These are phyloP conservation scores for Antheraea mylitta DNA, from an alignment of 1,140 invertebrate genomes.

Conservation along the genomic window DNA sequence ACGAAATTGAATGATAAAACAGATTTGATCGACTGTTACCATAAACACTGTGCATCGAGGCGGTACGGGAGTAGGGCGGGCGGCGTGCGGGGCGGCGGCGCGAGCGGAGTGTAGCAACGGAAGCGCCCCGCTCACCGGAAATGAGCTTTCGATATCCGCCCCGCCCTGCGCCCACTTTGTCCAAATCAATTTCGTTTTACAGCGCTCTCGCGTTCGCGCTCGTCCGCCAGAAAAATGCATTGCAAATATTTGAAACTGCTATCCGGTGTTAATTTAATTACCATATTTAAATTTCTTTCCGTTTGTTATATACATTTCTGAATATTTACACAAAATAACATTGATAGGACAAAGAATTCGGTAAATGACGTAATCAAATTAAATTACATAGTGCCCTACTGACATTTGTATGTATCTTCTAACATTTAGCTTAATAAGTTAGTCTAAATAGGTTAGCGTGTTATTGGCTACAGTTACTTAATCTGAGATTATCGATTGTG, in stretches of 20 bases:
- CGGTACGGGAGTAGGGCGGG: slow-evolving; percentile 12
- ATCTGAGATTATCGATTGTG: no score
- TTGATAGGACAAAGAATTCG: no score
- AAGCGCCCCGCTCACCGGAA: slow-evolving; percentile 35
- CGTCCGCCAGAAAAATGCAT: slow-evolving; percentile 35
- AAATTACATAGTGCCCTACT: no score
- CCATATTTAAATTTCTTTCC: slow-evolving; percentile 4
- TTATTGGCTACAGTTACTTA: no score
- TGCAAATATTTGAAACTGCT: slow-evolving; percentile 17
- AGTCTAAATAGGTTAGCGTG: no score
- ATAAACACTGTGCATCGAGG: slow-evolving; percentile 5
- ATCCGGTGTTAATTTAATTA: slow-evolving; percentile 8
- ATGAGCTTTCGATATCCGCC: slow-evolving; percentile 46
- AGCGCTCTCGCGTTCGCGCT: slow-evolving; percentile 20
- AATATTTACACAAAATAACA: not conserved
- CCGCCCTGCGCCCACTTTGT: slow-evolving; percentile 32
- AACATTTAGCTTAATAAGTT: no score
- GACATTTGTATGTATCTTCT: no score
- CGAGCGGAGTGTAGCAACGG: slow-evolving; percentile 18
- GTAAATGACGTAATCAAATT: no score
- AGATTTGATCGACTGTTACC: slow-evolving; percentile 7
- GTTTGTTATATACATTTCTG: not conserved
- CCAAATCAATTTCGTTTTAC: slow-evolving; percentile 49
- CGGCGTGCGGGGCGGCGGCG: slow-evolving; percentile 5
- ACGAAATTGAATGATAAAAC: not conserved